These are phyloP conservation scores for Prionchulus punctatus DNA, from an alignment of 2,888 invertebrate species.

Conservation along the genomic window DNA sequence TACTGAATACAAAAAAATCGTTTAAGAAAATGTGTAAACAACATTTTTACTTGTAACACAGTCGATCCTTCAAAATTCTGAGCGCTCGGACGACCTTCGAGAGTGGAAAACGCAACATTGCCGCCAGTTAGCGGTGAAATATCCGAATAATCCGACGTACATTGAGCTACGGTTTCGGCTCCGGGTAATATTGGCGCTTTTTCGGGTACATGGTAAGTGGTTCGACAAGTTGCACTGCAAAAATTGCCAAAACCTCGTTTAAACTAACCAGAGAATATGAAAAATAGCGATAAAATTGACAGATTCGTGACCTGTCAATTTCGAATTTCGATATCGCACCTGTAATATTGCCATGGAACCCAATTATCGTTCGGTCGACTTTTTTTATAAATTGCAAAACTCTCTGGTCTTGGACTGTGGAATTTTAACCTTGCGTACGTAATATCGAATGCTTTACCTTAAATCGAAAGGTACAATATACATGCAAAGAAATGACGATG, in stretches of 20 bases:
- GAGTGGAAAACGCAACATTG: constrained; percentile 80
- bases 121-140: constrained; percentile 87
- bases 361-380: constrained; percentile 48
- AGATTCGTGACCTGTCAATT: background rate
- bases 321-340: constrained; percentile 49
- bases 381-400: constrained; percentile 84
- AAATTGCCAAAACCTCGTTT: constrained; percentile 10
- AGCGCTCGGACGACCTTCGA: constrained; percentile 82
- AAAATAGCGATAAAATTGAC: no score
- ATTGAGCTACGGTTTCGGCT: constrained; percentile 77
- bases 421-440: constrained; percentile 86
- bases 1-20: no score
- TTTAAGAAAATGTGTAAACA: constrained; percentile 13
- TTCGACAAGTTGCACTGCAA: constrained; percentile 68
- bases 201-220: constrained; percentile 71
- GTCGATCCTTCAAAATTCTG: constrained; percentile 74
- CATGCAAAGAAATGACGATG: no score
- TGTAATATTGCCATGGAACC: constrained; percentile 41
- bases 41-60: constrained; percentile 73
- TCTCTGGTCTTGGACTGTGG: constrained; percentile 87
- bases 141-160: constrained; percentile 93
- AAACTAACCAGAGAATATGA: background rate
- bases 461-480: no score
- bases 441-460: constrained; percentile 89
- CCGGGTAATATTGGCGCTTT: constrained; percentile 53